Conservation (phyloP, 1,140 invertebrate genomes). For the Brachionus plicatilis region DNA sequence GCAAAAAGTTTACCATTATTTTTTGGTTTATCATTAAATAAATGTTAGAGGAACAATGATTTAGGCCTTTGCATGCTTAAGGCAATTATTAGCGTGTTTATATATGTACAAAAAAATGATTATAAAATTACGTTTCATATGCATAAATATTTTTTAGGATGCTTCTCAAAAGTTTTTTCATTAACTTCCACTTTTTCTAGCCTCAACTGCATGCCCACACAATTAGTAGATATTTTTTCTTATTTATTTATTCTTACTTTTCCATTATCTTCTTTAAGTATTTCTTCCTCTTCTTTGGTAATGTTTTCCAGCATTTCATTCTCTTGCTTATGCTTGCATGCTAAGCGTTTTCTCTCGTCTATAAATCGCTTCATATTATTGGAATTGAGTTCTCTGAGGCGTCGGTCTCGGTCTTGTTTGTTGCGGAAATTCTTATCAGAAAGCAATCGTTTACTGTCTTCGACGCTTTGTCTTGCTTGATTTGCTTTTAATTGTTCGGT, state of each 20-base stretch:
- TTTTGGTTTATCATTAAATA: neutral
- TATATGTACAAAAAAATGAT: neutral
- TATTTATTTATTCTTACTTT: neutral
- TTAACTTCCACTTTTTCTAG: slow-evolving; percentile 9
- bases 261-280: slow-evolving; percentile 59
- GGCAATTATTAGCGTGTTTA: neutral
- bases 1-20: too few species aligned
- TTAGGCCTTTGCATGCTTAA: neutral
- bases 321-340: slow-evolving; percentile 83
- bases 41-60: neutral
- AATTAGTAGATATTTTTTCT: neutral
- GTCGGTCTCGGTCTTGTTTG: slow-evolving; percentile 88
- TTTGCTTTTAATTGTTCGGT: slow-evolving; percentile 72
- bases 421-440: slow-evolving; percentile 94
- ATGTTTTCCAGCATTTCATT: slow-evolving; percentile 83
- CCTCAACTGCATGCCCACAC: neutral
- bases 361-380: slow-evolving; percentile 99
- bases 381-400: slow-evolving; percentile 84
- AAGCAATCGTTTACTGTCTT: slow-evolving; percentile 87
- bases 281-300: slow-evolving; percentile 85
- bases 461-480: slow-evolving; percentile 91
- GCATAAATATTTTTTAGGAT: slow-evolving; percentile 25
- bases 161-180: slow-evolving; percentile 20
- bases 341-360: slow-evolving; percentile 81
- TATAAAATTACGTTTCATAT: slow-evolving; percentile 5